phyloP scores from a whole-genome alignment of 2,888 invertebrate species.

The Papilio elwesi region DNA sequence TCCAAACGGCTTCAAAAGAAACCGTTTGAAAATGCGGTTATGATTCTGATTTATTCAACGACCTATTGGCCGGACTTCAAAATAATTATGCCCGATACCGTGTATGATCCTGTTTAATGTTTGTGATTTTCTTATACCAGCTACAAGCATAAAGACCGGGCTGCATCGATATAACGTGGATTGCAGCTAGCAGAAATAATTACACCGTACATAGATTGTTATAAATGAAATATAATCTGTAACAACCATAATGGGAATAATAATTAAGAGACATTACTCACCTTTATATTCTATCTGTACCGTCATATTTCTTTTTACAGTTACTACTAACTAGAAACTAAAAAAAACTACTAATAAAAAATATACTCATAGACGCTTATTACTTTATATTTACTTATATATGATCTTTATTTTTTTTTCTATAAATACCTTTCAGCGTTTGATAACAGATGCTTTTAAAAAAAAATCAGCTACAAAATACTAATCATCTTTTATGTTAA shows the following conservation, averaged over 20 bases:
- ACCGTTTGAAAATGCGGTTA: constrained; percentile 18
- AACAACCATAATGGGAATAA: constrained; percentile 21
- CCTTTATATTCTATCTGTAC: constrained; percentile 1
- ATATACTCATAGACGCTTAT: background rate
- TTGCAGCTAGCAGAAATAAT: constrained; percentile 56
- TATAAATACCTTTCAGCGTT: too few species aligned
- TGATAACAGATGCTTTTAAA: too few species aligned
- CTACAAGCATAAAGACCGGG: constrained; percentile 63
- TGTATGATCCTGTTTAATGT: constrained; percentile 59
- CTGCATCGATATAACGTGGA: constrained; percentile 55
- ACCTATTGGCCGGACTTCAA: constrained; percentile 47
- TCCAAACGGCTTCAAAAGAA: too few species aligned
- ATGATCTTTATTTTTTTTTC: background rate
- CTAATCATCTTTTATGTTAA: background rate
- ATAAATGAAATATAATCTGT: constrained; percentile 44
- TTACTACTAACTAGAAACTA: background rate
- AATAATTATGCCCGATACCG: constrained; percentile 51
- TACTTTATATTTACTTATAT: constrained; percentile 27
- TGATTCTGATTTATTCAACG: constrained; percentile 45
- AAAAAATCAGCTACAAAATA: too few species aligned
- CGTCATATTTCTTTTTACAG: background rate
- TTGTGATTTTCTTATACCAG: constrained; percentile 61
- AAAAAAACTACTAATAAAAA: background rate
- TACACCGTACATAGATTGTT: constrained; percentile 59
- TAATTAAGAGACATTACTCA: constrained; percentile 22